Evolutionary conservation across 2,113 vertebrate genomes (phyloP).

Genomic region (Callospermophilus lateralis): DNA sequence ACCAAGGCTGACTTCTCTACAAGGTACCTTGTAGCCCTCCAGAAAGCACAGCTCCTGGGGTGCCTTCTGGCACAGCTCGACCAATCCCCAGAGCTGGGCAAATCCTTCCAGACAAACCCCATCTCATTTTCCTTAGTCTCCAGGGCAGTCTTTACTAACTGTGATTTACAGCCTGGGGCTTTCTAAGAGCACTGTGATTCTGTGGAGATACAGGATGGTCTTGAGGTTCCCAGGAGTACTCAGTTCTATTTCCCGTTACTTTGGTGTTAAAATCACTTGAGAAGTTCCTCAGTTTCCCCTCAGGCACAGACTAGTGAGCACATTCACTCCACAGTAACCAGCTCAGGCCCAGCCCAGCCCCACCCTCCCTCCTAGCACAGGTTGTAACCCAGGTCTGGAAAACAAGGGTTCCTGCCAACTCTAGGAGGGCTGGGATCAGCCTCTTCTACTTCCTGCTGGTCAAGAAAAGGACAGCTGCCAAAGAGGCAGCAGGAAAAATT

Average conservation of each 20-base stretch:
- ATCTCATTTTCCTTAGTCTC: background rate
- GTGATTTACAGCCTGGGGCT: background rate
- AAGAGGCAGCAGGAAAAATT: background rate
- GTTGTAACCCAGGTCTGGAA: background rate
- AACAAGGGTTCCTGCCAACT: constrained; percentile 33
- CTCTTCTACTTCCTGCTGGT: background rate
- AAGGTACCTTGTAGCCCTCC: background rate
- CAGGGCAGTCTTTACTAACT: background rate
- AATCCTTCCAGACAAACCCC: background rate
- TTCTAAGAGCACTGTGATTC: constrained; percentile 1
- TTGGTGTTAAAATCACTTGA: constrained; percentile 48
- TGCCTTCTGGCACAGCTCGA: background rate
- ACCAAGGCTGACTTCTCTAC: background rate
- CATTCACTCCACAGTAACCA: background rate
- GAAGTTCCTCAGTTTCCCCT: background rate
- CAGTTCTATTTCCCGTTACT: background rate
- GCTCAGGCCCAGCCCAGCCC: background rate
- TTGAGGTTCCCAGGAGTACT: background rate
- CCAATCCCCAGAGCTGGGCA: background rate
- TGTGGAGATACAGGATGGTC: background rate
- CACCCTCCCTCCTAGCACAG: background rate
- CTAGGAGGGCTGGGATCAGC: background rate
- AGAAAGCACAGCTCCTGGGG: background rate
- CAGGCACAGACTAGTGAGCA: background rate
- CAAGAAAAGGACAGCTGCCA: background rate